These are phyloP conservation scores for Gymnocephalus cernua DNA, from an alignment of 2,113 vertebrate genomes.

Conservation along the genomic window DNA sequence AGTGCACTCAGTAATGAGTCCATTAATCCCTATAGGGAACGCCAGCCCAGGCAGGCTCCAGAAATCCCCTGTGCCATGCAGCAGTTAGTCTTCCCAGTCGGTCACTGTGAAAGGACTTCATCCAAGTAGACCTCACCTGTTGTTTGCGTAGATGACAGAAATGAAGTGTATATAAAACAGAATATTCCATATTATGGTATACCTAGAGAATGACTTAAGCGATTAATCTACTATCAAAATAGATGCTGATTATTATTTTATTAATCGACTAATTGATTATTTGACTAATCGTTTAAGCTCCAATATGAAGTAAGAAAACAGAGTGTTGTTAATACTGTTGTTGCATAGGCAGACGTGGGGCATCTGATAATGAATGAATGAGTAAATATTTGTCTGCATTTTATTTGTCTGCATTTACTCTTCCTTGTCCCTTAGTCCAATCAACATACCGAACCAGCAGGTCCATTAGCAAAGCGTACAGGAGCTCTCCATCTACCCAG, in stretches of 20 bases:
- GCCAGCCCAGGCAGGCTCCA: background rate
- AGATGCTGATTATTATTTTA: background rate
- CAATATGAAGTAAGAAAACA: background rate
- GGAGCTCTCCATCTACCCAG: background rate
- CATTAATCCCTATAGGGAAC: background rate
- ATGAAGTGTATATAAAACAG: background rate
- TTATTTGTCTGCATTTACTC: conserved; percentile 12
- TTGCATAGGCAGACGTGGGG: background rate
- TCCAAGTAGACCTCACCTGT: background rate
- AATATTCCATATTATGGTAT: background rate
- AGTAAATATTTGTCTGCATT: conserved; percentile 8
- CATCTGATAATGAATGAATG: background rate
- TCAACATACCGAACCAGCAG: background rate
- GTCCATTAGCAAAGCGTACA: background rate
- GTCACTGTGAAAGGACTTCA: background rate
- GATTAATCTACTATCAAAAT: background rate
- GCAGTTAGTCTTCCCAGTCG: background rate
- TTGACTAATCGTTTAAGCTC: background rate
- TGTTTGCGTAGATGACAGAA: background rate
- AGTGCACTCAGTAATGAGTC: background rate
- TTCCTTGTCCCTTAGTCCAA: background rate
- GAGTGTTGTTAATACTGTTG: background rate
- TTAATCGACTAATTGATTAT: background rate
- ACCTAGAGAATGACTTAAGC: background rate
- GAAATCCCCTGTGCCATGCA: background rate